These are phyloP conservation scores for Molossus molossus DNA, from an alignment of 2,797 vertebrate genomes.

Conservation along the genomic window DNA sequence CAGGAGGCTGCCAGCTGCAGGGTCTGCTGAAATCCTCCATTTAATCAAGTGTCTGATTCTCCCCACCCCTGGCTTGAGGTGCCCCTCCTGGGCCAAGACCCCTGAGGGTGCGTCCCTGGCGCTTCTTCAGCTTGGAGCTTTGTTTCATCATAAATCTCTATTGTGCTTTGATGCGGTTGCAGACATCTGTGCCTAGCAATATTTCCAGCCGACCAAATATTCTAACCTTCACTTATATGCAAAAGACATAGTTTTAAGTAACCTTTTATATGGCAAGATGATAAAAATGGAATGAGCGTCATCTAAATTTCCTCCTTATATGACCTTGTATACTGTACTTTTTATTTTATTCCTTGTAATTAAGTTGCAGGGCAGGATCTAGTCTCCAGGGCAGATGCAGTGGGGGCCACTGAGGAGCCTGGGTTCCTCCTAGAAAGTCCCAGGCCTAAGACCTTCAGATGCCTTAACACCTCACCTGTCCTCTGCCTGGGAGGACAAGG, in stretches of 20 bases:
- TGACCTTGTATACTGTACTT: slow-evolving; percentile 89
- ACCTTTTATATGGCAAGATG: slow-evolving; percentile 91
- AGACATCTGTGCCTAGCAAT: slow-evolving; percentile 90
- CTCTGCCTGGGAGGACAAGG: background rate
- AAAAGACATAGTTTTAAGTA: slow-evolving; percentile 91
- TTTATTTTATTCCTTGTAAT: slow-evolving; percentile 85
- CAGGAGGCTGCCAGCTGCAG: background rate
- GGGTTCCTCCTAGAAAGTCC: background rate
- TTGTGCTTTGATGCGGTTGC: slow-evolving; percentile 86
- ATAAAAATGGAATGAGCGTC: slow-evolving; percentile 89
- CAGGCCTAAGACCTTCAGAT: slow-evolving; percentile 77
- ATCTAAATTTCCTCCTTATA: slow-evolving; percentile 87
- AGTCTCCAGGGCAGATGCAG: slow-evolving; percentile 86
- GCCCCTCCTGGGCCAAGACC: background rate
- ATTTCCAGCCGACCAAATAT: slow-evolving; percentile 92
- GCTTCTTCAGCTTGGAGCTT: slow-evolving; percentile 59
- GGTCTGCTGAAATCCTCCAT: background rate
- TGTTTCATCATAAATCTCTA: background rate
- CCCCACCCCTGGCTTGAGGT: background rate
- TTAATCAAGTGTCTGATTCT: slow-evolving; percentile 77
- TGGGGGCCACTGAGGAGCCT: background rate
- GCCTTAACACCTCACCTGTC: slow-evolving; percentile 86
- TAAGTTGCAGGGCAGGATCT: slow-evolving; percentile 86
- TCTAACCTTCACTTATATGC: slow-evolving; percentile 91
- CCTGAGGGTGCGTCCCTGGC: background rate